These are phyloP conservation scores for Drosophila kikkawai DNA, from an alignment of 1,140 invertebrate genomes.

Conservation along the genomic window DNA sequence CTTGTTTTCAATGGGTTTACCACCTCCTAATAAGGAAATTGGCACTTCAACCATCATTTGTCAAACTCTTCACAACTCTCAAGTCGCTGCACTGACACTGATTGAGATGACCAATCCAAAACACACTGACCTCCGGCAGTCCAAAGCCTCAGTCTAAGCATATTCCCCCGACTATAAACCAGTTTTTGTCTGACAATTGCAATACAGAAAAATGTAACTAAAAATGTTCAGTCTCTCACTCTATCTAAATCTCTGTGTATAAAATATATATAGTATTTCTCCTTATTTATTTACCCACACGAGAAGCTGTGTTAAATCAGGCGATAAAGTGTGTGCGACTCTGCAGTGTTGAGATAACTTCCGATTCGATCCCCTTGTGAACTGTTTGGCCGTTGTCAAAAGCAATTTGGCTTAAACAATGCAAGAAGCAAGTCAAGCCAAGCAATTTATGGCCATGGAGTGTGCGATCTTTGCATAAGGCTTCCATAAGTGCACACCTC, in stretches of 20 bases:
- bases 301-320: conserved; percentile 52
- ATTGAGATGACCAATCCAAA: conserved; percentile 45
- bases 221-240: conserved; percentile 4
- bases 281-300: conserved; percentile 23
- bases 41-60: conserved; percentile 62
- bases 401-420: conserved; percentile 77
- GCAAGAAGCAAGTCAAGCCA: conserved; percentile 56
- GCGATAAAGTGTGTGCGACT: conserved; percentile 54
- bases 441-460: conserved; percentile 57
- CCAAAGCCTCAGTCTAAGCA: too few relatives aligned
- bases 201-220: conserved; percentile 15
- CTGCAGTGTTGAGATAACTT: conserved; percentile 47
- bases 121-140: conserved; percentile 17
- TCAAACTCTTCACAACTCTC: conserved; percentile 50
- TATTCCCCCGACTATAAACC: conserved; percentile 16
- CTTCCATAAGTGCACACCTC: conserved; percentile 2
- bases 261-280: conserved; percentile 14
- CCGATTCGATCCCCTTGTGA: conserved; percentile 20
- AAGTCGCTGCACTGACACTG: conserved; percentile 32
- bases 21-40: conserved; percentile 52
- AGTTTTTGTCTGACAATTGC: conserved; percentile 22
- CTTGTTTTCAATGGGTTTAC: conserved; percentile 14
- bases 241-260: neutral
- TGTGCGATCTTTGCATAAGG: conserved; percentile 41
- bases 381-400: conserved; percentile 47